A percentile compares a stretch with the other conserved stretches of the same genome.
These are phyloP conservation scores for Myathropa florea DNA, from an alignment of 2,888 invertebrate genomes.

Conservation along the genomic window DNA sequence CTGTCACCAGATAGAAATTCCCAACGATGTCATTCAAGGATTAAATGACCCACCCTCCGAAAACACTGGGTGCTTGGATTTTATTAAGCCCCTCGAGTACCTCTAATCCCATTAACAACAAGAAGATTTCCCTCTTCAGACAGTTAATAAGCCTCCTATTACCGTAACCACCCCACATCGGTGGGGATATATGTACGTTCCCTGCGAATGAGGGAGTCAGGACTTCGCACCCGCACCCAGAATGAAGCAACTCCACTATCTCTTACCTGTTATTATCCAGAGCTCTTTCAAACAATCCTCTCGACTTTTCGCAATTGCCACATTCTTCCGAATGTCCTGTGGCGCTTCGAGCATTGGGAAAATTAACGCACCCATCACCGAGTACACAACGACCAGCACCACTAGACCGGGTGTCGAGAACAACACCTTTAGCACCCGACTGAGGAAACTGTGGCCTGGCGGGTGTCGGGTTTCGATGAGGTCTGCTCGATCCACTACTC, in stretches of 20 bases:
- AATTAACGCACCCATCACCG: slow-evolving; percentile 87
- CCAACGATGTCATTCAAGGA: not conserved
- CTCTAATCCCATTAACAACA: not conserved
- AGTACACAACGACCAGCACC: slow-evolving; percentile 87
- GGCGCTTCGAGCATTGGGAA: slow-evolving; percentile 89
- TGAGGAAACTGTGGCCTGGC: slow-evolving; percentile 73
- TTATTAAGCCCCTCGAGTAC: not conserved
- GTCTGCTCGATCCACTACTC: slow-evolving; percentile 43
- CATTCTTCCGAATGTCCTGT: slow-evolving; percentile 84
- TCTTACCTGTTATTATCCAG: slow-evolving; percentile 90
- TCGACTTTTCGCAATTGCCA: slow-evolving; percentile 84
- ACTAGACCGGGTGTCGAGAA: slow-evolving; percentile 84
- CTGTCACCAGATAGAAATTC: no score
- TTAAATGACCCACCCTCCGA: not conserved
- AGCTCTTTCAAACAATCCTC: slow-evolving; percentile 87
- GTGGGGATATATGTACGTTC: not conserved
- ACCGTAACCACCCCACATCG: not conserved
- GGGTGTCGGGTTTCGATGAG: slow-evolving; percentile 51
- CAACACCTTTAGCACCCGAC: slow-evolving; percentile 76
- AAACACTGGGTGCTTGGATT: not conserved
- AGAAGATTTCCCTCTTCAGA: not conserved
- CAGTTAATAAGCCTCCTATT: slow-evolving; percentile 44
- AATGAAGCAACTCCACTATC: not conserved
- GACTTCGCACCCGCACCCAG: not conserved
- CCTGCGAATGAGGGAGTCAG: no score